Percentiles rank a stretch among this genome's conserved stretches.
phyloP scores from a whole-genome alignment of 2,888 invertebrate genomes.

The Pterostichus niger region DNA sequence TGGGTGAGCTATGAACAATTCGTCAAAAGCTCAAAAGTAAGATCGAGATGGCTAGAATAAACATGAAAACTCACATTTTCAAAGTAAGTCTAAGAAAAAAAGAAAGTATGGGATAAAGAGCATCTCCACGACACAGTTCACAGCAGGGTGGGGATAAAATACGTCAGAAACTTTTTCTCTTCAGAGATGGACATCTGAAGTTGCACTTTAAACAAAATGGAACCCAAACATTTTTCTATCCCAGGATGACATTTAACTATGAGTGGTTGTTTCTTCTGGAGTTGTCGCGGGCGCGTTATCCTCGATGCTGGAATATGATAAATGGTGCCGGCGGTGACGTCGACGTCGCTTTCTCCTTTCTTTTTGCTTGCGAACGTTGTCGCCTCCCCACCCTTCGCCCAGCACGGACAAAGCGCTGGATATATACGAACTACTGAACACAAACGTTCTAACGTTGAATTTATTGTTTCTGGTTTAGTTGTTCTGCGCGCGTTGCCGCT shows the following conservation, averaged over 20 bases:
- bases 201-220: slow-evolving; percentile 67
- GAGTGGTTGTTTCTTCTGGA: slow-evolving; percentile 71
- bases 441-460: slow-evolving; percentile 14
- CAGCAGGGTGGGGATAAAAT: slow-evolving; percentile 5
- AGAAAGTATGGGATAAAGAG: slow-evolving; percentile 10
- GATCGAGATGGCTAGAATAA: slow-evolving; percentile 6
- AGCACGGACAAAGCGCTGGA: slow-evolving; percentile 18
- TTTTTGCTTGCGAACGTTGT: slow-evolving; percentile 28
- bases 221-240: slow-evolving; percentile 70
- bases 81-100: slow-evolving; percentile 4
- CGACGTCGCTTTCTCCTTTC: slow-evolving; percentile 33
- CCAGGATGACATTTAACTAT: slow-evolving; percentile 72
- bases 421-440: slow-evolving; percentile 34
- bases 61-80: slow-evolving; percentile 22
- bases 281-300: slow-evolving; percentile 49
- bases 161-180: slow-evolving; percentile 59
- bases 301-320: slow-evolving; percentile 64
- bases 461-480: slow-evolving; percentile 54
- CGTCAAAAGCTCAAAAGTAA: not conserved
- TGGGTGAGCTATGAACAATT: not conserved
- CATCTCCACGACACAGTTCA: not conserved
- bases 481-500: slow-evolving; percentile 5
- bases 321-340: slow-evolving; percentile 47
- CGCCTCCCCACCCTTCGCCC: not conserved
- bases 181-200: slow-evolving; percentile 64